These are phyloP conservation scores for Dendropsophus ebraccatus DNA, from an alignment of 2,113 vertebrate species.

Conservation along the genomic window DNA sequence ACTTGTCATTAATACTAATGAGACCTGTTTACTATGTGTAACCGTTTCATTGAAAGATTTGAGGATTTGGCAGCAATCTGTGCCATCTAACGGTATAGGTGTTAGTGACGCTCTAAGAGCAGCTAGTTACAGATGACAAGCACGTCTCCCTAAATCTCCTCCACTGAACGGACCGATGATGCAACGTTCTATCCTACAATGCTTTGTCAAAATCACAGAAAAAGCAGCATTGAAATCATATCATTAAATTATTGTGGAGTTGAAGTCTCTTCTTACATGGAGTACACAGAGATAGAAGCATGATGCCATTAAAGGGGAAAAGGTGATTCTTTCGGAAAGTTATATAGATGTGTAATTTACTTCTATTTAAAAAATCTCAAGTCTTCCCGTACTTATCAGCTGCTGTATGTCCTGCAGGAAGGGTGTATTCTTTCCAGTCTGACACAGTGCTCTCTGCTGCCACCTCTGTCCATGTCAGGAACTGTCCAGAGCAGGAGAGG, in stretches of 20 bases:
- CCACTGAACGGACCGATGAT: background rate
- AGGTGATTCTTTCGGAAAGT: background rate
- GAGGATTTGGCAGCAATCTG: background rate
- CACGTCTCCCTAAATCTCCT: conserved; percentile 13
- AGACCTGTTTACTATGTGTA: conserved; percentile 27
- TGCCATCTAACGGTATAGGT: background rate
- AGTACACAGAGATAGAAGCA: background rate
- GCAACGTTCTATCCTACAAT: background rate
- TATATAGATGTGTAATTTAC: background rate
- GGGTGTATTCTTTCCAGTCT: too few relatives aligned
- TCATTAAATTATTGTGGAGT: background rate
- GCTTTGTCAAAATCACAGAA: background rate
- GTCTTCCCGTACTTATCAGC: too few relatives aligned
- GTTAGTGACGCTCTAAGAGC: background rate
- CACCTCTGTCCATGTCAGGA: too few relatives aligned
- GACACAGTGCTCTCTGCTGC: too few relatives aligned
- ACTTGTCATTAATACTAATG: conserved; percentile 52
- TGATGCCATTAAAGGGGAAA: background rate
- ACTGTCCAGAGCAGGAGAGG: too few relatives aligned
- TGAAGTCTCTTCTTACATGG: background rate
- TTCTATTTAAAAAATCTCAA: too few relatives aligned
- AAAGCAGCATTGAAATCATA: background rate
- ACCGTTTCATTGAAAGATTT: background rate
- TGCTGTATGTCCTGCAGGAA: too few relatives aligned
- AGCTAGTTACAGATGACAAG: background rate